phyloP scores from a whole-genome alignment of 1,140 invertebrate genomes.

The Lycorma delicatula region DNA sequence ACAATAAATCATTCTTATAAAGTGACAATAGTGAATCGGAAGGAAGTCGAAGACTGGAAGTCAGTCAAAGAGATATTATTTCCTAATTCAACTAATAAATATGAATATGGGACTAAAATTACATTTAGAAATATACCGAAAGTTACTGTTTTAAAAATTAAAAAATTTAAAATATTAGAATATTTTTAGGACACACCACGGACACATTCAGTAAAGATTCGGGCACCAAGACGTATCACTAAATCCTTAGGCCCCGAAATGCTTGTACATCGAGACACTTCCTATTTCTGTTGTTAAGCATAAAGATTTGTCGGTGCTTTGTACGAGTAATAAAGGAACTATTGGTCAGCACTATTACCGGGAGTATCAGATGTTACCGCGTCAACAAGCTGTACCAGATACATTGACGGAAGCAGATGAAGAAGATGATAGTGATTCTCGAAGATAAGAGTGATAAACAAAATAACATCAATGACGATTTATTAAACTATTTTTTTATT shows the following conservation, averaged over 20 bases:
- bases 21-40: neutral
- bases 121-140: neutral
- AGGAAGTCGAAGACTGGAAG: conserved; percentile 6
- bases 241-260: neutral
- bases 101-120: neutral
- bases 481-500: too few species aligned
- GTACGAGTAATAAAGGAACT: neutral
- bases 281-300: neutral
- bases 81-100: neutral
- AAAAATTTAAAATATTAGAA: neutral
- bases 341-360: neutral
- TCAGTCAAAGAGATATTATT: neutral
- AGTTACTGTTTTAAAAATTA: neutral
- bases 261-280: conserved; percentile 1
- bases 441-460: too few species aligned
- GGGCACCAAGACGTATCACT: neutral
- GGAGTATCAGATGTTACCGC: conserved; percentile 3
- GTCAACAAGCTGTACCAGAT: neutral
- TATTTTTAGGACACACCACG: neutral
- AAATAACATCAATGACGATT: too few species aligned
- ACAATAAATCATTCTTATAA: conserved; percentile 9
- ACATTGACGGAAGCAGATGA: conserved; percentile 3
- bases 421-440: neutral
- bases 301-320: neutral
- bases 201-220: neutral